Conservation (phyloP, 2,888 invertebrate genomes). For the Mycalesis mineus region DNA sequence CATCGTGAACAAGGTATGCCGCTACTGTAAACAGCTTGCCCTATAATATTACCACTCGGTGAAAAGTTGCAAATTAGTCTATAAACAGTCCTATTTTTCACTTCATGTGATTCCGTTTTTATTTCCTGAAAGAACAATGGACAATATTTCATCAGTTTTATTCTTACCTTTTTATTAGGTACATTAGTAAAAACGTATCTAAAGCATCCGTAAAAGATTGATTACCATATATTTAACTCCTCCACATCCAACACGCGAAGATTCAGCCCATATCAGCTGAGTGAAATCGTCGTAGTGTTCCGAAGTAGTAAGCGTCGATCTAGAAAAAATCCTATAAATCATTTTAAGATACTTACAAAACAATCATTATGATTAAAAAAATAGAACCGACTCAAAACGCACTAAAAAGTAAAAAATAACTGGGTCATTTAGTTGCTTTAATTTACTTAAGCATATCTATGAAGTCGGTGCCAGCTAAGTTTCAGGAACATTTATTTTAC, state of each 20-base stretch:
- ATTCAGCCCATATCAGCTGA: conserved; percentile 61
- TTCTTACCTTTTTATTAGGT: no score
- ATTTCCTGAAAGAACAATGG: conserved; percentile 40
- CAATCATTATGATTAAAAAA: no score
- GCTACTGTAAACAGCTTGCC: conserved; percentile 47
- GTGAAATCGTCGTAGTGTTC: conserved; percentile 64
- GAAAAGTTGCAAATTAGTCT: conserved; percentile 67
- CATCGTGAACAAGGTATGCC: conserved; percentile 58
- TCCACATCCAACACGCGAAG: conserved; percentile 61
- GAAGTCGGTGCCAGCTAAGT: no score
- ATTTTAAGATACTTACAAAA: no score
- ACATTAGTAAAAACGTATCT: no score
- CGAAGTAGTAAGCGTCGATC: conserved; percentile 39
- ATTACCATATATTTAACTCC: conserved; percentile 61
- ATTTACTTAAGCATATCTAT: no score
- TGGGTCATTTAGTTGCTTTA: no score
- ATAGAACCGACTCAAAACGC: no score
- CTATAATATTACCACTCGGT: conserved; percentile 52
- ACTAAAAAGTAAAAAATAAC: no score
- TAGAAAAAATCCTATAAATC: conserved; percentile 31
- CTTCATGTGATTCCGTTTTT: conserved; percentile 29
- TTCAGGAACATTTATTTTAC: no score
- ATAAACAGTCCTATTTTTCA: conserved; percentile 46
- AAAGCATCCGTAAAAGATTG: no score
- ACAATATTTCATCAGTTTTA: no score